These are phyloP conservation scores for Ochropacha duplaris DNA, from an alignment of 2,888 invertebrate genomes.

Conservation along the genomic window DNA sequence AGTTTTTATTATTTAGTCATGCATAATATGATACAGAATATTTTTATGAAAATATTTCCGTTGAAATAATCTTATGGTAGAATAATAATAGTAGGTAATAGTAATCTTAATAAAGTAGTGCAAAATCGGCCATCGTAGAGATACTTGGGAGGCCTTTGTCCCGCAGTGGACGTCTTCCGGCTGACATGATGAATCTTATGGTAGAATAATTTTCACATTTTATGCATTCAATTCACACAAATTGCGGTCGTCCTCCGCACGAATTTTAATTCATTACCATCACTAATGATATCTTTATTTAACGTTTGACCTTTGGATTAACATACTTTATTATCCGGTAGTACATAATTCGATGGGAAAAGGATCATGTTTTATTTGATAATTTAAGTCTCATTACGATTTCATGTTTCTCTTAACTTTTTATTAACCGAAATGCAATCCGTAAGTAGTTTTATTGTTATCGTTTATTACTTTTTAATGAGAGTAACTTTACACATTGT, in stretches of 20 bases:
- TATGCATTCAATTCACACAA: background rate
- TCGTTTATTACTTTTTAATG: background rate
- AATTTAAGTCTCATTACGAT: background rate
- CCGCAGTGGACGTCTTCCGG: no score
- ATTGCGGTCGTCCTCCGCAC: background rate
- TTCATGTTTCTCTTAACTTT: background rate
- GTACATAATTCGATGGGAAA: slow-evolving; percentile 7
- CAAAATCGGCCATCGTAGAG: no score
- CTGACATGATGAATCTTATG: no score
- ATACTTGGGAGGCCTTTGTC: no score
- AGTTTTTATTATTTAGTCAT: no score
- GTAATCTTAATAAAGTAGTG: no score
- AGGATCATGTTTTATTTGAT: slow-evolving; percentile 12
- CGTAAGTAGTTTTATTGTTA: background rate
- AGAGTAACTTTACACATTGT: background rate
- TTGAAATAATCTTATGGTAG: no score
- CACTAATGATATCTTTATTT: slow-evolving; percentile 15
- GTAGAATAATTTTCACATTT: background rate
- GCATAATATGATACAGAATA: no score
- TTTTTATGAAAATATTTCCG: no score
- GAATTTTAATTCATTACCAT: background rate
- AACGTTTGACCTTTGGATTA: slow-evolving; percentile 10
- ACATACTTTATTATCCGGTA: slow-evolving; percentile 6
- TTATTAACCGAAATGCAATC: background rate
- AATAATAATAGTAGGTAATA: no score